Conservation (phyloP, 2,113 vertebrate genomes). For the Noctilio leporinus region DNA sequence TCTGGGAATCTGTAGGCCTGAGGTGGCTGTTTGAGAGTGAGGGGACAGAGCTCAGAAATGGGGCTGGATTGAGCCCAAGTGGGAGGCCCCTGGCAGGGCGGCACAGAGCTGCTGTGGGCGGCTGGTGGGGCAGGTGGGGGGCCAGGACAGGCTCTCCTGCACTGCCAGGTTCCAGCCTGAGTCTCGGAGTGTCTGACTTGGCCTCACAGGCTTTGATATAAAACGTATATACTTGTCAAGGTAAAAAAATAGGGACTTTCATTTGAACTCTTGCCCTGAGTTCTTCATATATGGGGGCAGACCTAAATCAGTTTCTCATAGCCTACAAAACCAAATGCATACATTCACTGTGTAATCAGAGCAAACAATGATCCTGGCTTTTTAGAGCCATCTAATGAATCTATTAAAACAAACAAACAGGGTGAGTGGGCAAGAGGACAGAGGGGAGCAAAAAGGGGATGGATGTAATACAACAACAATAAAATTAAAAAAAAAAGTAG, state of each 20-base stretch:
- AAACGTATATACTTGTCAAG: neutral
- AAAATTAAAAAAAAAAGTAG: neutral
- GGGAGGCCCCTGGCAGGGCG: neutral
- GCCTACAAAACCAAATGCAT: neutral
- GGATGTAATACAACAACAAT: too few relatives aligned
- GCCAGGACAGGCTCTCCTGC: neutral
- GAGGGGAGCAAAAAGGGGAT: too few relatives aligned
- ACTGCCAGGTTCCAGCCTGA: neutral
- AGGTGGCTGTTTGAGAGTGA: neutral
- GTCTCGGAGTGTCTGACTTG: neutral
- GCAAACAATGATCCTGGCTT: neutral
- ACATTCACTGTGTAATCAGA: neutral
- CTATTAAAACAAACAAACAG: neutral
- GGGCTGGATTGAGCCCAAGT: neutral
- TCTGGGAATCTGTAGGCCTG: neutral
- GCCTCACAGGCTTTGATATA: neutral
- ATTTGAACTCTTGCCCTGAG: neutral
- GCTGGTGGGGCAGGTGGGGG: rapidly evolving
- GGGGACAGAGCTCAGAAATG: neutral
- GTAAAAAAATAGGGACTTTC: neutral
- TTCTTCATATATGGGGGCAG: neutral
- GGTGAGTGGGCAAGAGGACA: too few relatives aligned
- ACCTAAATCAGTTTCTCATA: neutral
- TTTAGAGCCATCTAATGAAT: neutral
- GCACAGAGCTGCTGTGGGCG: neutral